These are phyloP conservation scores for Labroides dimidiatus DNA, from an alignment of 2,797 vertebrate species.

Conservation along the genomic window DNA sequence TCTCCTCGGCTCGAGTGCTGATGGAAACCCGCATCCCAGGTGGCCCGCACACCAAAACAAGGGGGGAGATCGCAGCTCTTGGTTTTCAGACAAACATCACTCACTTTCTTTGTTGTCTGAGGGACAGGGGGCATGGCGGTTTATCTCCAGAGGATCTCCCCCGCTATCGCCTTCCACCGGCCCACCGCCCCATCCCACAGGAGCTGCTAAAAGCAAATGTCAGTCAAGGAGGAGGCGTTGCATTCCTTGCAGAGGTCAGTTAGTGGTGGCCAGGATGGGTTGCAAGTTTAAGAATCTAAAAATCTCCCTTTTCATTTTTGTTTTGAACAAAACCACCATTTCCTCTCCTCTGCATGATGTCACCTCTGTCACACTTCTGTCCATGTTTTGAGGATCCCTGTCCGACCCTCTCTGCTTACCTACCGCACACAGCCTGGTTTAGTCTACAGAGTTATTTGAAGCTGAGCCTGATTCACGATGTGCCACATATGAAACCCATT, in stretches of 20 bases:
- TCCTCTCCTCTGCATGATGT: conserved; percentile 5
- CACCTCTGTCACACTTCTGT: conserved; percentile 32
- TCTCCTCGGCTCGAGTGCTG: conserved; percentile 67
- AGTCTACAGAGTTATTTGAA: conserved; percentile 42
- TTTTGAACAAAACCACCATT: conserved; percentile 2
- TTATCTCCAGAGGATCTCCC: conserved; percentile 81
- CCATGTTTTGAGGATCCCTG: conserved; percentile 23
- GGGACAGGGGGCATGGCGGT: conserved; percentile 73
- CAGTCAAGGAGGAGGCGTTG: conserved; percentile 80
- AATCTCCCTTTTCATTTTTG: background rate
- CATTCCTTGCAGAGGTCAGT: conserved; percentile 82
- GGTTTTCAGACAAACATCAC: conserved; percentile 87
- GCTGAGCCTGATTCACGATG: conserved; percentile 44
- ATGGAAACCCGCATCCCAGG: conserved; percentile 85
- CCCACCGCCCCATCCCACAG: conserved; percentile 76
- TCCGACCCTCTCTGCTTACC: conserved; percentile 12
- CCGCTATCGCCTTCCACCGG: conserved; percentile 76
- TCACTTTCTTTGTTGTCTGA: conserved; percentile 85
- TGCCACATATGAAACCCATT: conserved; percentile 53
- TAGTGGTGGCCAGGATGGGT: conserved; percentile 71
- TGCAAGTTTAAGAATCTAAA: conserved; percentile 27
- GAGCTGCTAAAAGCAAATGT: conserved; percentile 83
- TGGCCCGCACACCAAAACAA: conserved; percentile 87
- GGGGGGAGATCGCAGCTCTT: conserved; percentile 77
- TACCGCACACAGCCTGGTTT: conserved; percentile 42